Evolutionary conservation across 2,888 invertebrate species (phyloP).

Genomic region (Subacronicta megacephala): DNA sequence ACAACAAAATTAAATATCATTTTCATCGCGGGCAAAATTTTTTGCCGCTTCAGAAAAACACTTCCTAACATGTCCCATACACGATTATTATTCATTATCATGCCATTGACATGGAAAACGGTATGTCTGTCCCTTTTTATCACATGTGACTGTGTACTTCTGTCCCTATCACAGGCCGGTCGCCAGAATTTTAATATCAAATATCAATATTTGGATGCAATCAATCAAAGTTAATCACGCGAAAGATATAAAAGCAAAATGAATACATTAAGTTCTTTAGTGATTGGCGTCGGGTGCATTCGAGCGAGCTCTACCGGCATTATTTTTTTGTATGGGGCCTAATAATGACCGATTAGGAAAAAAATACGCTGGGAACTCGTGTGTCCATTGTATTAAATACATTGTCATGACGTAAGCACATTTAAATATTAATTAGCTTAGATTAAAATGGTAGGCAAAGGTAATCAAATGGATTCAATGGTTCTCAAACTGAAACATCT

Average conservation of each 20-base stretch:
- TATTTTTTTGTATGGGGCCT: constrained; percentile 75
- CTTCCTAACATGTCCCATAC: constrained; percentile 70
- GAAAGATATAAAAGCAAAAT: constrained; percentile 88
- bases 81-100: constrained; percentile 69
- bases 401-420: constrained; percentile 83
- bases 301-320: constrained; percentile 70
- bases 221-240: constrained; percentile 89
- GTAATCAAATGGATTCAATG: constrained; percentile 52
- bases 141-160: constrained; percentile 48
- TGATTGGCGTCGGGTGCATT: constrained; percentile 76
- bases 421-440: constrained; percentile 81
- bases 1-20: constrained; percentile 31
- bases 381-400: constrained; percentile 77
- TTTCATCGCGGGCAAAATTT: constrained; percentile 29
- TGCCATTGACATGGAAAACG: constrained; percentile 66
- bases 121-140: constrained; percentile 53
- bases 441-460: constrained; percentile 62
- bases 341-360: constrained; percentile 84
- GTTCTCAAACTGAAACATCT: constrained; percentile 40
- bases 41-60: constrained; percentile 54
- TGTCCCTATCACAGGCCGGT: constrained; percentile 64
- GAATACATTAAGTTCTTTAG: constrained; percentile 85
- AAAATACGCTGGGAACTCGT: constrained; percentile 75
- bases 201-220: constrained; percentile 88
- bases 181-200: constrained; percentile 78